Percentiles rank a stretch among this genome's conserved stretches.
Evolutionary conservation across 2,113 vertebrate species (phyloP).

Genomic region (Empidonax alnorum): DNA sequence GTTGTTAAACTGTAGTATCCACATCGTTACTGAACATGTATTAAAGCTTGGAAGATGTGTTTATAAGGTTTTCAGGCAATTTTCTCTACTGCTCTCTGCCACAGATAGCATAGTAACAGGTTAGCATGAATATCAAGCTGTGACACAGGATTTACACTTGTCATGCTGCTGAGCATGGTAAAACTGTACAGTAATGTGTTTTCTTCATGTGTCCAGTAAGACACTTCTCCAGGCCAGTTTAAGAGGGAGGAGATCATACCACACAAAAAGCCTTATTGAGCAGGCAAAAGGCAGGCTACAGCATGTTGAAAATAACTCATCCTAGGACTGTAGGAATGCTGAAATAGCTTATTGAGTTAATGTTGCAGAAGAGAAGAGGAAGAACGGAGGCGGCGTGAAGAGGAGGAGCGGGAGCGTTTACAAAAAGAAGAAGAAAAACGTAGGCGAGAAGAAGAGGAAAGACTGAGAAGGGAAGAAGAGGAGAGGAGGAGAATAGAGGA

Average conservation of each 20-base stretch:
- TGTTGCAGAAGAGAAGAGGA: constrained; percentile 91
- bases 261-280: not conserved
- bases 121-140: not conserved
- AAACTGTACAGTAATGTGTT: not conserved
- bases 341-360: constrained; percentile 30
- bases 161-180: not conserved
- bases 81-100: not conserved
- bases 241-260: not conserved
- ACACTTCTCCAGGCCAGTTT: not conserved
- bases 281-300: not conserved
- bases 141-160: not conserved
- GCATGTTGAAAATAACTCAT: not conserved
- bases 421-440: constrained; percentile 90
- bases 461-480: constrained; percentile 87
- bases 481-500: constrained; percentile 89
- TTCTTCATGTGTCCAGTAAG: not conserved
- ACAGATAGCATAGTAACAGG: not conserved
- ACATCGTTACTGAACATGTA: not conserved
- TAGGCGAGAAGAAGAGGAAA: constrained; percentile 87
- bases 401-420: constrained; percentile 88
- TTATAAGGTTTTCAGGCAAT: not conserved
- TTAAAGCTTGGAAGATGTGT: not conserved
- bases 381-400: constrained; percentile 85
- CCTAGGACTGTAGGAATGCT: not conserved
- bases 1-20: not conserved